Base-by-base conservation (phyloP, 2,113 vertebrate species). In the Chamaetylas fuelleborni region DNA sequence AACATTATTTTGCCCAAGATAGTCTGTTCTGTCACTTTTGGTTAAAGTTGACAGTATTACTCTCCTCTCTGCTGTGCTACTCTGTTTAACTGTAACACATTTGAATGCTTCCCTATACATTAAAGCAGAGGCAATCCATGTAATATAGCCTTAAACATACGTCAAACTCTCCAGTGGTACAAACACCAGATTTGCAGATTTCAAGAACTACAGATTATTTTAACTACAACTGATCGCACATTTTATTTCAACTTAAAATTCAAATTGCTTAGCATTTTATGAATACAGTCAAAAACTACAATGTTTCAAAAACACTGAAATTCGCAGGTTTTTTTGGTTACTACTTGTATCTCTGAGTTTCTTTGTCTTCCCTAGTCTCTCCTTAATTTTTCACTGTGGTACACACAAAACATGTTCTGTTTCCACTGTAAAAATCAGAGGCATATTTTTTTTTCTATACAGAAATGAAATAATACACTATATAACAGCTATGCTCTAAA, bases 271-370 rank as follows among this genome's bases (percentile, higher is more conserved):
- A 80, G 38, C 77, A 81, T 92, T 88, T 94, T 79, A 78, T 81
- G 66, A 94, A 86, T 40, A 40, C 36, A 88, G 72, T 90, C 91
- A 95, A 58, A 93, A 93, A 94, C 54, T 69, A 83, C 74, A 94
- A 84, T 84, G 42, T 23, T 47, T 47, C 22, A 51, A 57, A 94
- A 88, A 95, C 57, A 96, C 1, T 77, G 76, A 74, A 61, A 95
- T 71, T 81, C 76, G 74, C 28, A 61, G 22, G 3, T 2, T 72
- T 93, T 64, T 95, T 71, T 80, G 80, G 87, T 83, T 93, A 67
- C 70, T 95, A 94, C 96, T 97, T 93, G 57, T 61, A 74, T 54
- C 79, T 93, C 78, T 54, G 83, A 95, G 73, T 97, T 96, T 90
- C 81, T 87, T 84, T 95, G 45, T 90, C 53, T 95, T 96, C n/a